Base-by-base conservation (phyloP, 2,113 vertebrate genomes). In the Stictonetta naevosa region DNA sequence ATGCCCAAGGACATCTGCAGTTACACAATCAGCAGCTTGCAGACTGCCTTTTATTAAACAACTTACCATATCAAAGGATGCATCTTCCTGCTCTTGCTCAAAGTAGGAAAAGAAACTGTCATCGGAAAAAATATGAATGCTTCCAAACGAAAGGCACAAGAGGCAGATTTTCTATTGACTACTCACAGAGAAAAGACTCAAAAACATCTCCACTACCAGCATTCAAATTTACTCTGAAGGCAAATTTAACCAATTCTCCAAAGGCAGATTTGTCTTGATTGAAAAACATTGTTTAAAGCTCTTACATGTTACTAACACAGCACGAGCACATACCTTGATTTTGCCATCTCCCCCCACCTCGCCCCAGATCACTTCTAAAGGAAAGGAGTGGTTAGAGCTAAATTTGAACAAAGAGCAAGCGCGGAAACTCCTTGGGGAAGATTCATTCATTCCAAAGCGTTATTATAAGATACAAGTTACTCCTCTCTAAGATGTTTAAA, bases 191-290 rank as follows among this genome's bases (percentile, higher is more conserved):
- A 71, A 10, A n/a, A 84, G 28, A 53, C 17, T 26, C n/a, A 90
- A 25, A 46, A 63, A n/a, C 2, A 20, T 42, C 18, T 67, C 15
- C 31, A 13, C 20, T 40, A 2, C 21, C 22, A 0, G 0, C 2
- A 14, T 18, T 63, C 38, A 56, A 3, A n/a, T 60, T 5, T 46
- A 11, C 3, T 76, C 67, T n/a, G 34, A 28, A 68, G 17, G 69
- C 13, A 83, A 71, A 46, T 26, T 11, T 5, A 64, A 74, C 34
- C 12, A 20, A 36, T 33, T 42, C 33, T 60, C n/a, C 78, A 63
- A 29, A 28, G 77, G 64, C 29, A 1, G 8, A 25, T 55, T 86
- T 66, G 48, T 28, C 20, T 44, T 44, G 34, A 33, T 4, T 18
- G 13, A 10, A 23, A 68, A 55, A 33, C 5, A 28, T 55, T 71